These are phyloP conservation scores for Zaprionus africanus DNA, from an alignment of 1,140 invertebrate genomes.

Conservation along the genomic window DNA sequence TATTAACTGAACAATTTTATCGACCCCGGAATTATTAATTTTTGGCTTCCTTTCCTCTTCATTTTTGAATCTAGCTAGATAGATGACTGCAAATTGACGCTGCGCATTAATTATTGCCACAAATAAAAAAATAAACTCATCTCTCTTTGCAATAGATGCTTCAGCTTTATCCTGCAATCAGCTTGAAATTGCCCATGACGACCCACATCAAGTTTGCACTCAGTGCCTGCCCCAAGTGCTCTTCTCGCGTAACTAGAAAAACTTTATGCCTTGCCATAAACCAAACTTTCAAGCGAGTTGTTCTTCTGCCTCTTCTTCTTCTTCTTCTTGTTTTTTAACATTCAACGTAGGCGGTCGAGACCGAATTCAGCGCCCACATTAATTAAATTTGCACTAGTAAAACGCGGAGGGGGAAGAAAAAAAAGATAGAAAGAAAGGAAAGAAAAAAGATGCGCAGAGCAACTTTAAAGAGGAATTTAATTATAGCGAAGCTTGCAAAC, in stretches of 20 bases:
- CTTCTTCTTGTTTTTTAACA: constrained; percentile 6
- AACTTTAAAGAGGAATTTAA: constrained; percentile 78
- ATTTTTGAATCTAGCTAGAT: too few relatives aligned
- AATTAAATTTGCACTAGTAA: constrained; percentile 51
- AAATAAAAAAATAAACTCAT: background rate
- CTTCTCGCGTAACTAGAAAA: constrained; percentile 13
- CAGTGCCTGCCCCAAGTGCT: constrained; percentile 17
- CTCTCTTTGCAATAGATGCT: background rate
- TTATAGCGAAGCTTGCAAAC: constrained; percentile 62
- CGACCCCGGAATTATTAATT: too few relatives aligned
- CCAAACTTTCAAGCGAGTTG: constrained; percentile 31
- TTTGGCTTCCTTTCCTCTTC: too few relatives aligned
- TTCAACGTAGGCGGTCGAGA: constrained; percentile 21
- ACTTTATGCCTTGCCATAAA: constrained; percentile 25
- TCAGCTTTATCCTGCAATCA: constrained; percentile 8
- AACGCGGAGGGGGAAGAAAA: background rate
- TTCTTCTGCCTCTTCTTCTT: background rate
- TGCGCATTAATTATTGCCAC: background rate
- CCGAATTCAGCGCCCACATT: constrained; percentile 37
- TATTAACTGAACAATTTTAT: too few relatives aligned
- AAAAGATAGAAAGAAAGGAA: background rate
- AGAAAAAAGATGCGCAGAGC: constrained; percentile 18
- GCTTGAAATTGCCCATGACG: constrained; percentile 37
- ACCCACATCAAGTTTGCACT: constrained; percentile 34
- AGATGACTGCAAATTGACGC: background rate